Evolutionary conservation across 1,140 invertebrate species (phyloP), one percentile per base, ranked within the genome.

Genomic region (Tachypleus tridentatus): DNA sequence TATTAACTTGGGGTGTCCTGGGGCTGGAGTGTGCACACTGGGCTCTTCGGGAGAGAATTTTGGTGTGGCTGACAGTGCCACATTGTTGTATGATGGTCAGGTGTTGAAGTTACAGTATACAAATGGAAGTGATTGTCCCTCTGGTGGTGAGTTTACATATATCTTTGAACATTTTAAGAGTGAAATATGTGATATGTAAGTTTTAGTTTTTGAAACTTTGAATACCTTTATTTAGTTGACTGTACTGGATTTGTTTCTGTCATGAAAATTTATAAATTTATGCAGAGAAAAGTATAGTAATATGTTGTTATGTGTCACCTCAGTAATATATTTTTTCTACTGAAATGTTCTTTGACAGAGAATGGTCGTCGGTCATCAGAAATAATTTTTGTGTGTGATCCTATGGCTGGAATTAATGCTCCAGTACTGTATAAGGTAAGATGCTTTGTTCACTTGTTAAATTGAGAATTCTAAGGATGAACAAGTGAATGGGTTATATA

Each of bases 361-460:
- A 29, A 29, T 29, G 29, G 29, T 29, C 29, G 29, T 29, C 48
- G 5, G 53, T 54, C 56, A 29, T 62, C 66, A 4, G 60, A 64
- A 56, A 62, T 67, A 4, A 52, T 64, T 49, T 67, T 67, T 60
- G 5, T 56, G 9, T 67, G 66, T 57, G 60, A 67, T 64, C 51
- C 63, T 4, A 58, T 7, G 9, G 60, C 60, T 51, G 66, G 66
- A 47, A 57, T 57, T 47, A 62, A 62, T 29, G 54, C 56, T 50
- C 66, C 66, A n/a, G 10, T 57, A 48, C 8, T 67, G 7, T 53
- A 64, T 49, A 66, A 66, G 58, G 65, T 66, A 66, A 9, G 9
- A 3, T 59, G 47, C n/a, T 52, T n/a, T 52, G 7, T 57, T 51
- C 9, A 10, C 58, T 56, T 49, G 49, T 10, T 50, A 29, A 29